phyloP scores from a whole-genome alignment of 2,113 vertebrate genomes.

The Heterocephalus glaber region DNA sequence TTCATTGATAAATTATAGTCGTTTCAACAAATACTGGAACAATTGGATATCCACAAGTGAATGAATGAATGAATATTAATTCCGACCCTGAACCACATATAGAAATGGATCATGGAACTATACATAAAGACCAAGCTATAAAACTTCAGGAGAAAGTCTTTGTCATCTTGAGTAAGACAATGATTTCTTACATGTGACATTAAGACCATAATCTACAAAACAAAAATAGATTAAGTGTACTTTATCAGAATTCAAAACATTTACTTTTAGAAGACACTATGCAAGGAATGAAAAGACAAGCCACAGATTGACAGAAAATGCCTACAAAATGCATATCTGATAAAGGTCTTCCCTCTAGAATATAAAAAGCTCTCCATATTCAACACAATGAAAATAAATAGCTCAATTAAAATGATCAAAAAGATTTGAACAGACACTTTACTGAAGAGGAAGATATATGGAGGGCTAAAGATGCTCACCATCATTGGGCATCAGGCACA shows the following conservation, averaged over 20 bases:
- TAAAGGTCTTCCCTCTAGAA: not conserved
- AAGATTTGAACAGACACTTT: not conserved
- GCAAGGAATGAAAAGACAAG: not conserved
- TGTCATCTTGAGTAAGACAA: not conserved
- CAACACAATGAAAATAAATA: not conserved
- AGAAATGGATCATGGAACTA: not conserved
- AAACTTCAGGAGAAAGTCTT: not conserved
- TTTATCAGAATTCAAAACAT: not conserved
- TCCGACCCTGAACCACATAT: not conserved
- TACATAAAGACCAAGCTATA: not conserved
- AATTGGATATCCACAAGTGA: not conserved
- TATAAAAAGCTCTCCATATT: not conserved
- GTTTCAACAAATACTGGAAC: not conserved
- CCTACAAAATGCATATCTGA: not conserved
- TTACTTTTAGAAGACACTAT: not conserved
- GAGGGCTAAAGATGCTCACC: not conserved
- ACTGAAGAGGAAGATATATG: not conserved
- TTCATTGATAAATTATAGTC: not conserved
- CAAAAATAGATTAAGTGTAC: not conserved
- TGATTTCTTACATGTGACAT: not conserved
- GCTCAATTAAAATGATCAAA: not conserved
- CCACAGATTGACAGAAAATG: not conserved
- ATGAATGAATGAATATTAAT: not conserved
- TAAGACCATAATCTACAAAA: not conserved
- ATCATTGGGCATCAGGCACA: not conserved